Evolutionary conservation across 2,113 vertebrate species (phyloP).

Genomic region (Hiodon tergisus): DNA sequence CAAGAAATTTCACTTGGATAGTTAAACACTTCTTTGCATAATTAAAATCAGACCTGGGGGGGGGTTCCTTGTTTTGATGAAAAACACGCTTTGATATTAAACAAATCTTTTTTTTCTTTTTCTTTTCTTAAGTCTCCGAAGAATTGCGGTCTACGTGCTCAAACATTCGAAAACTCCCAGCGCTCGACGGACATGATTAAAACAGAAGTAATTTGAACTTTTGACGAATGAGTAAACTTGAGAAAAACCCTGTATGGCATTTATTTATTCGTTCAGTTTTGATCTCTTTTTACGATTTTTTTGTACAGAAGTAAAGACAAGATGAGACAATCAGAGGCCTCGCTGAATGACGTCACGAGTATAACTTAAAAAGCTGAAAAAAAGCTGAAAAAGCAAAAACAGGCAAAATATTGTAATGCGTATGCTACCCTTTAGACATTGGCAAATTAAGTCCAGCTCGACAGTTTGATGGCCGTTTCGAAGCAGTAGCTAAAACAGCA

Average conservation of each 20-base stretch:
- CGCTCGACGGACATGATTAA: constrained; percentile 27
- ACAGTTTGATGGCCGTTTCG: no score
- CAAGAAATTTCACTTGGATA: constrained; percentile 61
- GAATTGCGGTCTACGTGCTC: not conserved
- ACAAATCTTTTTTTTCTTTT: not conserved
- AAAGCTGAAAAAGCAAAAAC: no score
- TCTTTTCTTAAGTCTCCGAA: not conserved
- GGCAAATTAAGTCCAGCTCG: no score
- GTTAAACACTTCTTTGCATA: constrained; percentile 64
- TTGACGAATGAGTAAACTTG: constrained; percentile 20
- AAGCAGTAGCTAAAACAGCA: no score
- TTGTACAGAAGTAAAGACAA: no score
- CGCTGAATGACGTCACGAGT: no score
- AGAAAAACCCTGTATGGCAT: not conserved
- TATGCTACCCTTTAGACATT: no score
- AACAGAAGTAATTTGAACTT: constrained; percentile 32
- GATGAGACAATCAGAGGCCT: no score
- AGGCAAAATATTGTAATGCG: no score
- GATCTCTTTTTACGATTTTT: no score
- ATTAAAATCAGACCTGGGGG: constrained; percentile 57
- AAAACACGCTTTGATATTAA: constrained; percentile 45
- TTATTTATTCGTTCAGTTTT: no score
- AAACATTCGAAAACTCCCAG: constrained; percentile 3
- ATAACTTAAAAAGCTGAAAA: no score
- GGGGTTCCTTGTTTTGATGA: constrained; percentile 32